Percentiles rank a stretch among this genome's conserved stretches.
phyloP scores from a whole-genome alignment of 2,888 invertebrate species.

The Pardosa pseudoannulata region DNA sequence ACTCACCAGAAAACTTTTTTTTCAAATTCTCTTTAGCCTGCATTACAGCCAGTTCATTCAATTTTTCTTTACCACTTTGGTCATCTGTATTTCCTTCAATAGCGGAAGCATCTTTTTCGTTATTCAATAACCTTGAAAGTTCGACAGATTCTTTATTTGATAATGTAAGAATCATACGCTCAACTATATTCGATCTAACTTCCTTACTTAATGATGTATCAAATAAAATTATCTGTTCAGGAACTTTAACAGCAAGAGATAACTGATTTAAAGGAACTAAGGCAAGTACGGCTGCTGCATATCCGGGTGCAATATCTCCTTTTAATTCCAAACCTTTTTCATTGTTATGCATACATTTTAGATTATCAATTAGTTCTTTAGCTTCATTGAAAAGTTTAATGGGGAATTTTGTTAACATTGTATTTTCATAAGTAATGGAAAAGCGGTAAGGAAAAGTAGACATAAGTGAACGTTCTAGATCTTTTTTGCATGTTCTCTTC shows the following conservation, averaged over 20 bases:
- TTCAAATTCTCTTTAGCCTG: background rate
- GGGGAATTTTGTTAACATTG: constrained; percentile 45
- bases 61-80: background rate
- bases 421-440: constrained; percentile 51
- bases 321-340: constrained; percentile 28
- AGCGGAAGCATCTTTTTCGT: background rate
- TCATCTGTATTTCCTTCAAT: background rate
- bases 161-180: constrained; percentile 45
- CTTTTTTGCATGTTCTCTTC: constrained; percentile 79
- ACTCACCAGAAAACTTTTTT: background rate
- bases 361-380: constrained; percentile 23
- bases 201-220: constrained; percentile 47
- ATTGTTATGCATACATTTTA: background rate
- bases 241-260: constrained; percentile 37
- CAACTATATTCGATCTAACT: constrained; percentile 33
- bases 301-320: constrained; percentile 52
- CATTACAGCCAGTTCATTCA: background rate
- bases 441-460: constrained; percentile 79
- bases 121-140: constrained; percentile 27
- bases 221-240: constrained; percentile 63
- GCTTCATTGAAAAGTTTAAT: constrained; percentile 45
- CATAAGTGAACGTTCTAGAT: constrained; percentile 79
- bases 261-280: constrained; percentile 21
- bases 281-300: constrained; percentile 50
- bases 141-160: constrained; percentile 52